Conservation (phyloP, 2,113 vertebrate genomes). For the Tenrec ecaudatus region DNA sequence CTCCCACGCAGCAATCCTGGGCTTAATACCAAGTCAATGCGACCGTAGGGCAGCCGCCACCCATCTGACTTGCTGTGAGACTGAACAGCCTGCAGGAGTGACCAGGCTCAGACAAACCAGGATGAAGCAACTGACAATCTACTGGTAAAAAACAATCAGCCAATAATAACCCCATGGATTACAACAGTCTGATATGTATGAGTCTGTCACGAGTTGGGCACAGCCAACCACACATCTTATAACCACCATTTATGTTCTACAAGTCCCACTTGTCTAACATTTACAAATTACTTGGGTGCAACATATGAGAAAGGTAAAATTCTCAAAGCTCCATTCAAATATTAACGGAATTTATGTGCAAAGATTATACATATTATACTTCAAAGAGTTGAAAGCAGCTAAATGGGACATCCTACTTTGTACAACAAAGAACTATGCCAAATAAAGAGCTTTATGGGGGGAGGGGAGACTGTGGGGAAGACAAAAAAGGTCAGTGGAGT, state of each 20-base stretch:
- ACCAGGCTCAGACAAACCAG: background rate
- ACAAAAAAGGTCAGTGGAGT: background rate
- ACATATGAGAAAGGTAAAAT: background rate
- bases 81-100: background rate
- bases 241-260: background rate
- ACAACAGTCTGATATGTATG: background rate
- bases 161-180: background rate
- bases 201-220: background rate
- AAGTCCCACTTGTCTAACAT: constrained; percentile 2
- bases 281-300: constrained; percentile 18
- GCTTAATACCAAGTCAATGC: background rate
- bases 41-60: background rate
- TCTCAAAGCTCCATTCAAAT: background rate
- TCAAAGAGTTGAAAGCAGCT: background rate
- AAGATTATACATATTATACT: background rate
- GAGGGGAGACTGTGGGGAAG: background rate
- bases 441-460: background rate
- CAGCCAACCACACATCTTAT: background rate
- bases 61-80: background rate
- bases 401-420: background rate
- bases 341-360: background rate
- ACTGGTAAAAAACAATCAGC: background rate
- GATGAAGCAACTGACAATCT: background rate
- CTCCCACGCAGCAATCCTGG: background rate
- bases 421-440: background rate